Conservation (phyloP, 2,888 invertebrate species). For the Polylopha cassiicola region DNA sequence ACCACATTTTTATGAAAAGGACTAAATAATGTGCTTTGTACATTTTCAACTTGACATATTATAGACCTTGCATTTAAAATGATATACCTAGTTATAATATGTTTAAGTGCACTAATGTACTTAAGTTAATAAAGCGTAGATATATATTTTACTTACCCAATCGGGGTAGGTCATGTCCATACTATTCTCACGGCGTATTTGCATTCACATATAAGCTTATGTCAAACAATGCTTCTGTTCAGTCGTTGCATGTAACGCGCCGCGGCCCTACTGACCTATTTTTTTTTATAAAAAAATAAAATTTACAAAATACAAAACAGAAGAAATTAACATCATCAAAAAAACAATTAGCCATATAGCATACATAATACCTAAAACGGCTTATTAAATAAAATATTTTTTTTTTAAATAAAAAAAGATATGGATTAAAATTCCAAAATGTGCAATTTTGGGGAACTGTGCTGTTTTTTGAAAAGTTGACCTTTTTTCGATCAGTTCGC, state of each 20-base stretch:
- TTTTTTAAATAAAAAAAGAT: conserved; percentile 2
- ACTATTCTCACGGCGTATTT: conserved; percentile 41
- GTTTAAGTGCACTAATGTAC: too few species aligned
- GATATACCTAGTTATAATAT: too few species aligned
- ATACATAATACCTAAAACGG: conserved; percentile 16
- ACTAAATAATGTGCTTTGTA: too few species aligned
- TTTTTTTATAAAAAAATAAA: too few species aligned
- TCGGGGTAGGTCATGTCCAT: conserved; percentile 39
- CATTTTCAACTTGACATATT: too few species aligned
- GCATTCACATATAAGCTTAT: conserved; percentile 71
- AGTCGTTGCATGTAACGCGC: conserved; percentile 59
- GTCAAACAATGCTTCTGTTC: conserved; percentile 63
- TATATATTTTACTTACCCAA: background rate
- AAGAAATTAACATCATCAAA: too few species aligned
- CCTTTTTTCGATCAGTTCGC: conserved; percentile 1
- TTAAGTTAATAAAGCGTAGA: too few species aligned
- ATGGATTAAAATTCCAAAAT: conserved; percentile 1
- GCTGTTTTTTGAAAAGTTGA: conserved; percentile 6
- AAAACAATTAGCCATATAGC: too few species aligned
- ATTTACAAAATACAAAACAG: too few species aligned
- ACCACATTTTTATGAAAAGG: background rate
- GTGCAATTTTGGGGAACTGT: conserved; percentile 1
- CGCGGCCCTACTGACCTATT: conserved; percentile 61
- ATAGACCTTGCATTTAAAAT: too few species aligned
- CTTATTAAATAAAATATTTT: conserved; percentile 5